A percentile compares a stretch with the other conserved stretches of the same genome.
phyloP scores from a whole-genome alignment of 2,888 invertebrate genomes.

The Conistra vaccinii region DNA sequence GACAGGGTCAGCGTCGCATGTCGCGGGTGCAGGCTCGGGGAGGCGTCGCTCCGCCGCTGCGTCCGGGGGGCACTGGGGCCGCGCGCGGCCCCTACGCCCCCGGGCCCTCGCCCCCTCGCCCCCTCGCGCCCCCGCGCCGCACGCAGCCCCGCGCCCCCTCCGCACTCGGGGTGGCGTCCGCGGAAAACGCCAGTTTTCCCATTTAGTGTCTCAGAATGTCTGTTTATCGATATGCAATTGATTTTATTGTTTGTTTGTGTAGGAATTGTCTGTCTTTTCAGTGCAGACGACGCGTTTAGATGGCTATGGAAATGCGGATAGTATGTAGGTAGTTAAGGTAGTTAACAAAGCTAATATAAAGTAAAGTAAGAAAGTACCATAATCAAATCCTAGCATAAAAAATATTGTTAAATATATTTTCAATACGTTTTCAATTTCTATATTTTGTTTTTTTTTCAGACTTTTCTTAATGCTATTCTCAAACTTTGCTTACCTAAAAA shows the following conservation, averaged over 20 bases:
- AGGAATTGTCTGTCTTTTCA: conserved; percentile 11
- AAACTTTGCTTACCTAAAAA: background rate
- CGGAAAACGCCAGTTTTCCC: conserved; percentile 89
- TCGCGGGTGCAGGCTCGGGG: conserved; percentile 86
- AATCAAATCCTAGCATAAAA: background rate
- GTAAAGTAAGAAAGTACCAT: background rate
- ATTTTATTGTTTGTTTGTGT: conserved; percentile 69
- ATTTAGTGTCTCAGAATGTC: conserved; percentile 80
- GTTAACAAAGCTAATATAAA: background rate
- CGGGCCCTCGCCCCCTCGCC: conserved; percentile 63
- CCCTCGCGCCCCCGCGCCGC: conserved; percentile 71
- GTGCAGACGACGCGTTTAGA: conserved; percentile 3
- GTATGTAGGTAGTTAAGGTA: background rate
- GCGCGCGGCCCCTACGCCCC: conserved; percentile 71
- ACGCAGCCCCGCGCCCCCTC: conserved; percentile 71
- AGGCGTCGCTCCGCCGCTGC: conserved; percentile 89
- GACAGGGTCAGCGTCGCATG: conserved; percentile 86
- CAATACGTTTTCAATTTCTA: too few species aligned
- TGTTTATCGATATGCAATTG: conserved; percentile 79
- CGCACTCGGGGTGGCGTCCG: conserved; percentile 77
- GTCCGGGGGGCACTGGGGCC: conserved; percentile 88
- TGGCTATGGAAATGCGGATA: conserved; percentile 9
- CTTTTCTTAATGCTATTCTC: background rate
- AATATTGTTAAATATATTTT: background rate
- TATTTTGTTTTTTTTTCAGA: background rate